Evolutionary conservation across 2,888 invertebrate species (phyloP).

Genomic region (Ametastegia equiseti): DNA sequence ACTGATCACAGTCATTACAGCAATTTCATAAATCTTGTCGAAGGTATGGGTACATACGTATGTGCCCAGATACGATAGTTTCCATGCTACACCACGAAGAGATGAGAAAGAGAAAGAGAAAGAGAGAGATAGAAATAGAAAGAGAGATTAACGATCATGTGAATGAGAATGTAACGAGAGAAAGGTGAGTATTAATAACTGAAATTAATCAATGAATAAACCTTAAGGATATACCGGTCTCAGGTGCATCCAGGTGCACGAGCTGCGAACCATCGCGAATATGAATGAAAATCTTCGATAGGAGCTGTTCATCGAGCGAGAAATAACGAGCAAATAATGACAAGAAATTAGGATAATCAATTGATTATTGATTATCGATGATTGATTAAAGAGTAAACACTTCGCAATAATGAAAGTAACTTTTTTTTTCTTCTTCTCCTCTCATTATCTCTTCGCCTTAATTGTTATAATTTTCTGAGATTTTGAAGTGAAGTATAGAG

Average conservation of each 20-base stretch:
- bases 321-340: background rate
- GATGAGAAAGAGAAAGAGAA: background rate
- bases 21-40: slow-evolving; percentile 16
- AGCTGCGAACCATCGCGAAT: background rate
- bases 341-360: background rate
- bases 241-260: background rate
- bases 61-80: background rate
- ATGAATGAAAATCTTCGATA: background rate
- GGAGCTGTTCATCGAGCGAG: too few relatives aligned
- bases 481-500: background rate
- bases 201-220: slow-evolving; percentile 26
- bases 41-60: background rate
- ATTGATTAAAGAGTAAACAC: too few relatives aligned
- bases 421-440: background rate
- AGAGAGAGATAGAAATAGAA: background rate
- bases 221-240: slow-evolving; percentile 1
- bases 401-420: too few relatives aligned
- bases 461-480: too few relatives aligned
- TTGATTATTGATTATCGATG: background rate
- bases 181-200: slow-evolving; percentile 31
- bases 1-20: slow-evolving; percentile 30
- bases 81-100: background rate
- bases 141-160: slow-evolving; percentile 31
- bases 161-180: slow-evolving; percentile 28
- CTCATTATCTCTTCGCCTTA: background rate